phyloP scores from a whole-genome alignment of 2,113 vertebrate species.

The Malurus elegans region DNA sequence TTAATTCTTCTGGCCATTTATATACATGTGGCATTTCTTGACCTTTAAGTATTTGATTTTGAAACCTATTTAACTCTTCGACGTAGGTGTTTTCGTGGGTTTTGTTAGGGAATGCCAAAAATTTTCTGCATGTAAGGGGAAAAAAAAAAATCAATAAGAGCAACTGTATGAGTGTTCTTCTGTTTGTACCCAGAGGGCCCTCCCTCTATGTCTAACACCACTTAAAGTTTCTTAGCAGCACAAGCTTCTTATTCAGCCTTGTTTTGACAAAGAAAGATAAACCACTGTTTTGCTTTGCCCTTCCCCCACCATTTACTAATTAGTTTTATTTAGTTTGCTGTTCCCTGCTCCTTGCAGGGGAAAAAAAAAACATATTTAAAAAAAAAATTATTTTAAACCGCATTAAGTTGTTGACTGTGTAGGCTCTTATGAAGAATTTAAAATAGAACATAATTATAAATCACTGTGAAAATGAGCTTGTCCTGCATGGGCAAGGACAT shows the following conservation, averaged over 20 bases:
- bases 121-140: neutral
- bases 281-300: conserved; percentile 41
- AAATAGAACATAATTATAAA: conserved; percentile 40
- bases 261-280: conserved; percentile 59
- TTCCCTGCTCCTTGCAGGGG: neutral
- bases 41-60: conserved; percentile 32
- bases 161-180: conserved; percentile 12
- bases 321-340: neutral
- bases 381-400: neutral
- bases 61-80: conserved; percentile 18
- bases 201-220: neutral
- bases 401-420: neutral
- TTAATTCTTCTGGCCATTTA: conserved; percentile 25
- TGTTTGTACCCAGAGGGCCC: neutral
- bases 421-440: neutral
- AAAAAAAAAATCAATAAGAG: neutral
- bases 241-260: conserved; percentile 65
- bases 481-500: conserved; percentile 23
- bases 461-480: conserved; percentile 14
- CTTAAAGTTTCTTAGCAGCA: conserved; percentile 10
- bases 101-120: conserved; percentile 44
- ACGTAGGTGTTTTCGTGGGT: conserved; percentile 60
- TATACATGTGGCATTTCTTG: conserved; percentile 26
- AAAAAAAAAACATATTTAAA: accelerated
- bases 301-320: neutral